phyloP scores from a whole-genome alignment of 2,888 invertebrate genomes.

The Dryocosmus kuriphilus region DNA sequence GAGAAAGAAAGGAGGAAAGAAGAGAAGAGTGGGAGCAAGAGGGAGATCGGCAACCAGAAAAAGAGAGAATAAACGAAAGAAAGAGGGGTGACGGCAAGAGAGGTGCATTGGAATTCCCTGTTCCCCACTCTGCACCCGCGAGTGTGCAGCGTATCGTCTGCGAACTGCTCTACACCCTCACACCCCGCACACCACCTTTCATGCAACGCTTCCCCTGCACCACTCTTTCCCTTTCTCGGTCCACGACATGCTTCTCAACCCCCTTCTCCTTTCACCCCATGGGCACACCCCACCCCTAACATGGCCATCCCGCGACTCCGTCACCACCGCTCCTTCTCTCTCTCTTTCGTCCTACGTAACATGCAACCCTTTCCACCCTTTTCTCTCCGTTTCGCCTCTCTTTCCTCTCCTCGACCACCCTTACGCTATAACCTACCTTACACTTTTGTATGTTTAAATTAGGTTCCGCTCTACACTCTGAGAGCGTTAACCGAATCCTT shows the following conservation, averaged over 20 bases:
- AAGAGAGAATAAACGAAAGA: conserved; percentile 14
- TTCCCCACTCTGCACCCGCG: conserved; percentile 64
- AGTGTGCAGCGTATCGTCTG: conserved; percentile 64
- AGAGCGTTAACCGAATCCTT: conserved; percentile 73
- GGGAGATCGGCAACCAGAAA: not conserved
- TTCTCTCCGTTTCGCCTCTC: conserved; percentile 40
- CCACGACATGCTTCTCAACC: conserved; percentile 41
- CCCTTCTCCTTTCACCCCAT: conserved; percentile 14
- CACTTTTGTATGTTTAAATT: conserved; percentile 72
- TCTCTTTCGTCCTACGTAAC: conserved; percentile 13
- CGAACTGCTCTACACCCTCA: conserved; percentile 47
- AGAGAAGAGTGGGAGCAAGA: conserved; percentile 39
- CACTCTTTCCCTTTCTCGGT: conserved; percentile 38
- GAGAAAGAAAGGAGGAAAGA: conserved; percentile 34
- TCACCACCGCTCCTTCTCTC: conserved; percentile 36
- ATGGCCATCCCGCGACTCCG: conserved; percentile 39
- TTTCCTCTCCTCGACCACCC: conserved; percentile 50
- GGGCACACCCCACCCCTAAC: conserved; percentile 37
- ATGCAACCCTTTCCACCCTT: conserved; percentile 13
- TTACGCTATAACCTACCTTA: conserved; percentile 63
- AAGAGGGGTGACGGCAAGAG: conserved; percentile 45
- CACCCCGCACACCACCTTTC: conserved; percentile 45
- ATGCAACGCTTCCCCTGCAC: conserved; percentile 44
- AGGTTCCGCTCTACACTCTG: conserved; percentile 70
- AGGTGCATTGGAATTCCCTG: conserved; percentile 71